Base-by-base conservation (phyloP, 1,140 invertebrate genomes). In the Panagrolaimus sp. region DNA sequence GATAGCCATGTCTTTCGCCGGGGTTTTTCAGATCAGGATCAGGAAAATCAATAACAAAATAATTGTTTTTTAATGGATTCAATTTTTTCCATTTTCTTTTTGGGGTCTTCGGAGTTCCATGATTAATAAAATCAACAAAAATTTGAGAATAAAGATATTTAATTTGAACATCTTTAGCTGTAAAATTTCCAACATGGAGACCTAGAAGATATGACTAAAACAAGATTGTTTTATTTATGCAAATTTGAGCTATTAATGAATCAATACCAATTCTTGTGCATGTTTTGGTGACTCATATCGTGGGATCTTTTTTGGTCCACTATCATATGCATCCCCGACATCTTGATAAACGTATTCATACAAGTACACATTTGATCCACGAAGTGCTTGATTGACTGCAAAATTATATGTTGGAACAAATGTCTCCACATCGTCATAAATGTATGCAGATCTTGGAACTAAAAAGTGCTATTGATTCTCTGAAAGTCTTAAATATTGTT, bases 21-120 rank as follows among this genome's bases (percentile, higher is more conserved):
- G 51, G 51, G 9, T 11, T n/a, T 20, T 20, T 27, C n/a, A 57
- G 20, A 57, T 57, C 51, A 27, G 51, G 51, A 57, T 57, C 51
- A n/a, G 51, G 51, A 8, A 57, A 57, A 13, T 57, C 51, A 20
- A 57, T 57, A 27, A 57, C 51, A 57, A 57, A 57, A 57, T 23
- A 57, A 13, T 57, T 57, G n/a, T 16, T 27, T 57, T 2, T 57
- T 57, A 25, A 25, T n/a, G 11, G 51, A 16, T 57, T 57, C 9
- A 57, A 57, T 16, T 57, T 57, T 20, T 57, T 20, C 51, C 51
- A 57, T 57, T 20, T 20, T 16, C 16, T n/a, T 11, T 57, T 57
- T 25, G 13, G 9, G 11, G 9, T 13, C 0, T 57, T 27, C 1
- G 51, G 51, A 9, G 51, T 57, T 5, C 51, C 51, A 16, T 57